phyloP scores from a whole-genome alignment of 2,888 invertebrate genomes.

The Hydraecia micacea region DNA sequence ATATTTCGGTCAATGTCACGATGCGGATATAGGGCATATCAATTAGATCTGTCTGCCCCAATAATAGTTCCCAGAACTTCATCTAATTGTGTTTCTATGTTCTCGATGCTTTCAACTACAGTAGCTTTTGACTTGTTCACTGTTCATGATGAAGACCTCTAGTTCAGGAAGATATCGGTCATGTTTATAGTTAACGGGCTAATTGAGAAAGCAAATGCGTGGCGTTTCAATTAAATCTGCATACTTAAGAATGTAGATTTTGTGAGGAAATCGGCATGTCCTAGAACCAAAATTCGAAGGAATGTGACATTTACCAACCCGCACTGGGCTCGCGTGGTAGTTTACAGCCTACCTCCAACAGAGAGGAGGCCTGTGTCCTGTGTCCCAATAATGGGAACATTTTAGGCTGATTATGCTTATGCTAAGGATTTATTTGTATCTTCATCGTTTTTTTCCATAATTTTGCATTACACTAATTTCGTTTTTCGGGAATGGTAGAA shows the following conservation, averaged over 20 bases:
- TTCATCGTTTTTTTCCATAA: background rate
- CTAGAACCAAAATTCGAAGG: background rate
- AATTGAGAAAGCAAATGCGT: background rate
- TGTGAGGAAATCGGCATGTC: background rate
- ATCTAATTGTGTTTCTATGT: background rate
- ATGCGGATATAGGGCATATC: conserved; percentile 17
- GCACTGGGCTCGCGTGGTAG: too few species aligned
- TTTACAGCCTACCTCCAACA: background rate
- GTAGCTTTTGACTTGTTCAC: background rate
- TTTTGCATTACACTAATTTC: background rate
- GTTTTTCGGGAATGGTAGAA: background rate
- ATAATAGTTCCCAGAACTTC: conserved; percentile 9
- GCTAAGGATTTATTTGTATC: background rate
- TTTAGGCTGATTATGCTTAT: too few species aligned
- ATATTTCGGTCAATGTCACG: conserved; percentile 34
- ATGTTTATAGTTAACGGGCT: background rate
- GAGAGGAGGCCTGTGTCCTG: background rate
- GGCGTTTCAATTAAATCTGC: background rate
- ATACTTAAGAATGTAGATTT: background rate
- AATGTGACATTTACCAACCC: background rate
- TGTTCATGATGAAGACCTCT: background rate
- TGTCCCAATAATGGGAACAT: background rate
- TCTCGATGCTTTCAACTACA: background rate
- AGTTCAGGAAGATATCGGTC: background rate
- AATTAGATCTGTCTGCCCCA: conserved; percentile 25